Conservation (phyloP, 2,797 vertebrate genomes). For the Tapera naevia region DNA sequence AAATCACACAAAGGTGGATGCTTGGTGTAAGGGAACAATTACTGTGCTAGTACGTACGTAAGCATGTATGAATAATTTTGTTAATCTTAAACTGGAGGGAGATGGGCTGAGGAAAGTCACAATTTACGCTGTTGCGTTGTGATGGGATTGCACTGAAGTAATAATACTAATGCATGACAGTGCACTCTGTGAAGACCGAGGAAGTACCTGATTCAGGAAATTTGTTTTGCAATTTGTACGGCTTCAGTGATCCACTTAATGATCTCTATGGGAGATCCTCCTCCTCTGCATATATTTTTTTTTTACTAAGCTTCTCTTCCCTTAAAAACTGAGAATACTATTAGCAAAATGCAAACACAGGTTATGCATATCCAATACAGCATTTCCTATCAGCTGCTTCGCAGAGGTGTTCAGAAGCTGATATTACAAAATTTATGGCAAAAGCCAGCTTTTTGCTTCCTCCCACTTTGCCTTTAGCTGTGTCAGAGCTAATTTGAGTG, state of each 20-base stretch:
- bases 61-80: not conserved
- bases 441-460: slow-evolving; percentile 22
- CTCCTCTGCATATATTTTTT: not conserved
- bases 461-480: slow-evolving; percentile 49
- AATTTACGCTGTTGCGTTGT: rapidly evolving
- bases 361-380: not conserved
- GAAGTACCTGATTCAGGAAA: not conserved
- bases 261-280: not conserved
- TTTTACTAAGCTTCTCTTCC: not conserved
- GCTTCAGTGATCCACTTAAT: not conserved
- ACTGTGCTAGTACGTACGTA: no score
- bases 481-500: slow-evolving; percentile 53
- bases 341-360: not conserved
- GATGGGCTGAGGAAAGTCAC: not conserved
- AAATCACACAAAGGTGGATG: not conserved
- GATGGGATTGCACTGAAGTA: not conserved
- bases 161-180: not conserved
- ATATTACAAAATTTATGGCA: slow-evolving; percentile 31
- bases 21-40: rapidly evolving
- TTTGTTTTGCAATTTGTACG: not conserved
- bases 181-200: not conserved
- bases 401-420: slow-evolving; percentile 26
- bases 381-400: slow-evolving; percentile 15
- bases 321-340: not conserved
- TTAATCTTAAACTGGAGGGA: not conserved